Evolutionary conservation across 1,140 invertebrate genomes (phyloP).

Genomic region (Anadara kagoshimensis): DNA sequence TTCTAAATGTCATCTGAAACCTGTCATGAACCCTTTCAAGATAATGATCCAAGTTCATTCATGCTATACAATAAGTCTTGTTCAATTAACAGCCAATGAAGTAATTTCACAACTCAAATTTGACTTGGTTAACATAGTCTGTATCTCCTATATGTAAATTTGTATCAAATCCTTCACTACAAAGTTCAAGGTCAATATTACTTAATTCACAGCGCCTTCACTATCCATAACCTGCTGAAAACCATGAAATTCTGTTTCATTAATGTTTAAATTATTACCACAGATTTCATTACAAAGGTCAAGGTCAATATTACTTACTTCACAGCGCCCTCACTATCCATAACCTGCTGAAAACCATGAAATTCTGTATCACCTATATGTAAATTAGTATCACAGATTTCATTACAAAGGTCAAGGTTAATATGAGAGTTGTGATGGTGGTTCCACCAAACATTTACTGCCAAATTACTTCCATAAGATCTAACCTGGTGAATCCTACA

Average conservation of each 20-base stretch:
- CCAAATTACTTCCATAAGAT: slow-evolving; percentile 69
- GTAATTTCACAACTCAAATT: too few relatives aligned
- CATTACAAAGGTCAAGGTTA: slow-evolving; percentile 40
- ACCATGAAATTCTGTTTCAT: too few relatives aligned
- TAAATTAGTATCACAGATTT: slow-evolving; percentile 36
- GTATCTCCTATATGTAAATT: neutral
- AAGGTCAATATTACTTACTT: slow-evolving; percentile 21
- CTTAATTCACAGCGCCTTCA: neutral
- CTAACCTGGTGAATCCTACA: slow-evolving; percentile 71
- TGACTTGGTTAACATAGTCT: too few relatives aligned
- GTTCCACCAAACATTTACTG: slow-evolving; percentile 72
- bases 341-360: slow-evolving; percentile 37
- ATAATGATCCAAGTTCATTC: too few relatives aligned
- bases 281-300: neutral
- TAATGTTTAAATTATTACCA: too few relatives aligned
- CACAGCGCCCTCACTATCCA: slow-evolving; percentile 27
- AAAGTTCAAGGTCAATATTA: neutral
- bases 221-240: neutral
- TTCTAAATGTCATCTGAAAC: too few relatives aligned
- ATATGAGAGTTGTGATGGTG: slow-evolving; percentile 40
- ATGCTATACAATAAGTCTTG: too few relatives aligned
- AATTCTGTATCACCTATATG: slow-evolving; percentile 39
- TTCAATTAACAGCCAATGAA: too few relatives aligned
- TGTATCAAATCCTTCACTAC: neutral
- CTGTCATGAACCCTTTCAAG: too few relatives aligned